Base-by-base conservation (phyloP, 2,113 vertebrate species). In the Phainopepla nitens region DNA sequence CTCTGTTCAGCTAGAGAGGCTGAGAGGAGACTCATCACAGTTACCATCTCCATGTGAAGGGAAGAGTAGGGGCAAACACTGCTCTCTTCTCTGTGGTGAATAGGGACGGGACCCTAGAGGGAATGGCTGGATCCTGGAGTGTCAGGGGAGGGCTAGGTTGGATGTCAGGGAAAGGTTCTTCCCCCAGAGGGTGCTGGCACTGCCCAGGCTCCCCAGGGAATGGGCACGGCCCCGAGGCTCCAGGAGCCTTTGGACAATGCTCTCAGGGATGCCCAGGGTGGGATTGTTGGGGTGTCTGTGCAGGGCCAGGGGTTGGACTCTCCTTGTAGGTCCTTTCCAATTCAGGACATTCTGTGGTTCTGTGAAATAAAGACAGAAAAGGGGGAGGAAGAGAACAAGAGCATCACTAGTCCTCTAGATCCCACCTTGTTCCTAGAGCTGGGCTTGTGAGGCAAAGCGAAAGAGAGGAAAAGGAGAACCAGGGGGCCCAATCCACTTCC, bases 181-280 rank as follows among this genome's bases (percentile, higher is more conserved):
- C 11, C 22, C 31, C 11, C 41, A 39, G 18, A 47, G 41, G 27
- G 9, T 84, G 11, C 11, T 47, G 11, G 41, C 62, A 33, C 42
- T 81, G 51, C 3, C 4, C 51, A 47, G 68, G 28, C 33, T 73
- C 18, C 57, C 57, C 57, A 73, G 41, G 12, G 51, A 81, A 47
- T 13, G 27, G 62, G 1, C 42, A 22, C 0, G 0, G 28, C 49
- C 22, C 19, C 3, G 3, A 47, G 58, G n/a, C n/a, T 84, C 28
- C 58, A 23, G 41, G 9, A 47, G n/a, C 0, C 2, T 54, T 84
- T 64, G 69, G 49, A 33, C 22, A 53, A 3, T 0, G 1, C 28
- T 12, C 1, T 6, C 23, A 33, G 33, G 39, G 39, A 33, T 29
- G 27, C 36, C 9, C 7, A 33, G 57, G 18, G 10, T 73, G 49